Conservation (phyloP, 2,888 invertebrate genomes). For the Dione vanillae region DNA sequence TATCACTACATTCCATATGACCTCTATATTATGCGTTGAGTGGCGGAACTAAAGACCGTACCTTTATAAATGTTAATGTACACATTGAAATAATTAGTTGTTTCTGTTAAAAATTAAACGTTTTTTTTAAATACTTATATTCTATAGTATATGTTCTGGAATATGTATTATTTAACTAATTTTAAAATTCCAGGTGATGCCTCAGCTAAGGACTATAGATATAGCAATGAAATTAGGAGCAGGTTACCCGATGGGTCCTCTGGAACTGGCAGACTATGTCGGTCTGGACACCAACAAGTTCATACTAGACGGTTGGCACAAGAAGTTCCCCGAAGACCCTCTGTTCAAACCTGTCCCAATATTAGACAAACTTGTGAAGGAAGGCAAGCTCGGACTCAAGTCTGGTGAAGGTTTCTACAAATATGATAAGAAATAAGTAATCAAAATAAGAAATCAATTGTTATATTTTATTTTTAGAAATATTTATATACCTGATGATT, state of each 20-base stretch:
- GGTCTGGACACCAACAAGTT: conserved; percentile 91
- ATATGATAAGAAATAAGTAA: conserved; percentile 77
- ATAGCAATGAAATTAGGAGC: conserved; percentile 95
- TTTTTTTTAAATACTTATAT: not conserved
- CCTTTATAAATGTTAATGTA: too few species aligned
- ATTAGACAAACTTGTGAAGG: conserved; percentile 87
- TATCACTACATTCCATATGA: too few species aligned
- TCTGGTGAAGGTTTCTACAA: conserved; percentile 94
- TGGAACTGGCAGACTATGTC: conserved; percentile 92
- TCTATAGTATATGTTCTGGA: too few species aligned
- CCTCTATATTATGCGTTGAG: too few species aligned
- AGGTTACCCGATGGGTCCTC: conserved; percentile 95
- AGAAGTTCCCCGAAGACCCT: conserved; percentile 75
- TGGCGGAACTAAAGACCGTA: too few species aligned
- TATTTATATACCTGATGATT: not conserved
- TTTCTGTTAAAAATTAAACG: too few species aligned
- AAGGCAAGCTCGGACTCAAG: conserved; percentile 92
- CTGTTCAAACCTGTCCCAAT: conserved; percentile 74
- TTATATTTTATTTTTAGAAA: not conserved
- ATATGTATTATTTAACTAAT: too few species aligned
- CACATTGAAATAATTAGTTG: too few species aligned
- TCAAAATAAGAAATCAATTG: not conserved
- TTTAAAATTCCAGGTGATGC: conserved; percentile 84
- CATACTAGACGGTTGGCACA: conserved; percentile 91
- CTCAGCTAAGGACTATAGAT: conserved; percentile 91